These are phyloP conservation scores for Malurus melanocephalus DNA, from an alignment of 2,113 vertebrate genomes.

Conservation along the genomic window DNA sequence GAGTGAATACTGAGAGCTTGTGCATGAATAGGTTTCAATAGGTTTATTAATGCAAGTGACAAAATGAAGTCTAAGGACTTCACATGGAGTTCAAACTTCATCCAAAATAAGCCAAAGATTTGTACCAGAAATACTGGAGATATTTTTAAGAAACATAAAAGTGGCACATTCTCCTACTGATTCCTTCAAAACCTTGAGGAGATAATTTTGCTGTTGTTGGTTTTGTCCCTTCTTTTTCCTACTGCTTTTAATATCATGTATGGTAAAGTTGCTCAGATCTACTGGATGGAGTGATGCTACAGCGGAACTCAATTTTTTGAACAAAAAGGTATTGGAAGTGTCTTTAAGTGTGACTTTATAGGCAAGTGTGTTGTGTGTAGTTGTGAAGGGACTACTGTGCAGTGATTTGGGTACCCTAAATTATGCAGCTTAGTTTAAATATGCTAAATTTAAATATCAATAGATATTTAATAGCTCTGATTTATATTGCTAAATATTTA, in stretches of 20 bases:
- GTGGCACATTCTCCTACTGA: neutral
- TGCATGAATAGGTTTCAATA: conserved; percentile 74
- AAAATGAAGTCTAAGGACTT: neutral
- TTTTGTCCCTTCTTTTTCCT: neutral
- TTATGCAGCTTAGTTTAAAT: neutral
- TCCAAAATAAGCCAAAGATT: neutral
- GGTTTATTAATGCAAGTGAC: neutral
- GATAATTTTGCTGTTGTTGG: neutral
- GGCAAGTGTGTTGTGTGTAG: neutral
- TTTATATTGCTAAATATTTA: neutral
- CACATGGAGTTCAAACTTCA: neutral
- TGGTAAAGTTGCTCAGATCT: neutral
- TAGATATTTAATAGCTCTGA: neutral
- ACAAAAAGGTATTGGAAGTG: neutral
- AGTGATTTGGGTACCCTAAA: neutral
- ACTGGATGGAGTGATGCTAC: neutral
- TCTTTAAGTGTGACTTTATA: neutral
- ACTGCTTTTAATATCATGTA: neutral
- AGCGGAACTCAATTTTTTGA: neutral
- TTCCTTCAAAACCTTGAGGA: neutral
- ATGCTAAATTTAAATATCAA: neutral
- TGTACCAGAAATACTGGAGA: neutral
- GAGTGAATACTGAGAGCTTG: conserved; percentile 70
- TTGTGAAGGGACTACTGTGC: neutral
- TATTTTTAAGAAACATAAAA: neutral